Conservation (phyloP, 2,888 invertebrate genomes). For the Lydus trimaculatus region DNA sequence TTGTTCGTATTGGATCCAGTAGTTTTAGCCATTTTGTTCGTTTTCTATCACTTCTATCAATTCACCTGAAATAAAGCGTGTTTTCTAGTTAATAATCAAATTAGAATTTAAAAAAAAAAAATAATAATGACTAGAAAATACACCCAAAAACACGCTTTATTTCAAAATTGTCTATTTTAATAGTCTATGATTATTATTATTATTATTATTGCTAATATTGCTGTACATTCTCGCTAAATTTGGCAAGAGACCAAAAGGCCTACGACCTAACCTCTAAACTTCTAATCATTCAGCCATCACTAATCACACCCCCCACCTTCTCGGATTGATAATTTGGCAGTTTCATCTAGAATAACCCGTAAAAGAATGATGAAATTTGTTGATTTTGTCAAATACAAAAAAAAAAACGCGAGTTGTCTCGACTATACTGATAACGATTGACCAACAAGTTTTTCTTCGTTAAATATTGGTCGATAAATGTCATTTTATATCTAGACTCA, state of each 20-base stretch:
- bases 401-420: too few species aligned
- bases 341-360: too few species aligned
- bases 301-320: neutral
- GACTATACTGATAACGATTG: too few species aligned
- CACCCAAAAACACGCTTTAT: constrained; percentile 38
- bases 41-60: constrained; percentile 10
- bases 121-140: neutral
- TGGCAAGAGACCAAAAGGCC: neutral
- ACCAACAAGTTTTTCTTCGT: too few species aligned
- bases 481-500: constrained; percentile 54
- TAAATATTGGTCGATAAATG: neutral
- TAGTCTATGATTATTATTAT: neutral
- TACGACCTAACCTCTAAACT: neutral
- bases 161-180: constrained; percentile 3
- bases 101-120: neutral
- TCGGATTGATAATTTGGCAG: neutral
- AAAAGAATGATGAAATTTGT: too few species aligned
- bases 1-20: constrained; percentile 22
- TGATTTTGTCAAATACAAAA: too few species aligned
- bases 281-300: neutral
- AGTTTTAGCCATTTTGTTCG: constrained; percentile 19
- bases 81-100: constrained; percentile 24
- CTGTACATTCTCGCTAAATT: neutral
- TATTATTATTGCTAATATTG: neutral
- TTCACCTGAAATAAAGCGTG: constrained; percentile 47